Evolutionary conservation across 1,140 invertebrate species (phyloP).

Genomic region (Leptinotarsa lineolata): DNA sequence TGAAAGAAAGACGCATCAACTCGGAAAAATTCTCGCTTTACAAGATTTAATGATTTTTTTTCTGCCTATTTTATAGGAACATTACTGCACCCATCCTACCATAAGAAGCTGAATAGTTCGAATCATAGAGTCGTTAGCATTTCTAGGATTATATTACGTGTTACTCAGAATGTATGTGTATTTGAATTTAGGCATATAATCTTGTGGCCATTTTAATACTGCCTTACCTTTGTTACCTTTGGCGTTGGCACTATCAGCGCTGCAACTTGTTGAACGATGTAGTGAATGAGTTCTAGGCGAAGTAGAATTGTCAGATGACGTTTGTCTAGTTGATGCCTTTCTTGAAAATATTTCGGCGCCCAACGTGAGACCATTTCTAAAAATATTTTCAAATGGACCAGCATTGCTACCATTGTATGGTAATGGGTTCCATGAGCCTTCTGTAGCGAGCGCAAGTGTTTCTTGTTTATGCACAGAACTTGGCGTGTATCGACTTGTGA

Average conservation of each 20-base stretch:
- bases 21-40: background rate
- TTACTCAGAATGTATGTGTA: constrained; percentile 37
- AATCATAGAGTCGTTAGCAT: constrained; percentile 35
- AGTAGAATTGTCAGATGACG: background rate
- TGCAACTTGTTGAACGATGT: background rate
- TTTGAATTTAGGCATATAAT: constrained; percentile 27
- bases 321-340: too few species aligned
- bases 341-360: too few species aligned
- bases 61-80: constrained; percentile 50
- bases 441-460: too few species aligned
- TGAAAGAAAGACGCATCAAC: background rate
- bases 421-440: too few species aligned
- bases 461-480: too few species aligned
- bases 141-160: constrained; percentile 16
- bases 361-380: too few species aligned
- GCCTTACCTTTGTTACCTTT: background rate
- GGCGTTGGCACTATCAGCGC: background rate
- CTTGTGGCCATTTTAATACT: constrained; percentile 31
- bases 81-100: constrained; percentile 54
- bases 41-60: background rate
- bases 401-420: too few species aligned
- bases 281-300: background rate
- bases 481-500: too few species aligned
- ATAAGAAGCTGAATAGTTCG: constrained; percentile 48
- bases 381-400: too few species aligned